These are phyloP conservation scores for Chiroxiphia lanceolata DNA, from an alignment of 2,797 vertebrate species.

Conservation along the genomic window DNA sequence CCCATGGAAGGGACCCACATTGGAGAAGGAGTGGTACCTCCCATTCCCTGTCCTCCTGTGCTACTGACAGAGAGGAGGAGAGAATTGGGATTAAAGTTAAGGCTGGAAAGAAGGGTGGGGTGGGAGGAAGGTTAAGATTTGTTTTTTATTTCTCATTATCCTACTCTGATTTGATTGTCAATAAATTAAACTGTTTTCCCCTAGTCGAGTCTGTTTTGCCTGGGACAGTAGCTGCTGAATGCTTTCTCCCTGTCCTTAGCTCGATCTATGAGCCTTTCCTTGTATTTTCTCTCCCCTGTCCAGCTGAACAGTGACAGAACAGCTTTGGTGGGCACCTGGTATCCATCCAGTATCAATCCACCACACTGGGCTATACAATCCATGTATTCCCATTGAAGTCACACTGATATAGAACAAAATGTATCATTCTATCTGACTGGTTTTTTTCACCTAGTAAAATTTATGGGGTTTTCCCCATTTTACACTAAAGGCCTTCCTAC, in stretches of 20 bases:
- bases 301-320: not conserved
- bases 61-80: not conserved
- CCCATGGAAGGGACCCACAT: not conserved
- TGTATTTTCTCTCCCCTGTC: not conserved
- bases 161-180: not conserved
- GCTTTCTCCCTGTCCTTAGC: not conserved
- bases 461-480: not conserved
- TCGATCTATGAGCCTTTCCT: not conserved
- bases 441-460: not conserved
- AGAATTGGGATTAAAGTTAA: not conserved
- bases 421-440: not conserved
- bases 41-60: not conserved
- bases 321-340: not conserved
- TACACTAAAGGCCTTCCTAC: not conserved
- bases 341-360: not conserved
- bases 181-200: not conserved
- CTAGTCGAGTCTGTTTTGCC: not conserved
- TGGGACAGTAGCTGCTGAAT: not conserved
- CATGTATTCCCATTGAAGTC: not conserved
- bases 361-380: not conserved
- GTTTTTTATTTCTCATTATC: not conserved
- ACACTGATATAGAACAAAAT: not conserved
- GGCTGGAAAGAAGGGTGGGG: not conserved
- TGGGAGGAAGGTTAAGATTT: not conserved
- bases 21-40: not conserved